phyloP scores from a whole-genome alignment of 2,113 vertebrate genomes.

The Procavia capensis region DNA sequence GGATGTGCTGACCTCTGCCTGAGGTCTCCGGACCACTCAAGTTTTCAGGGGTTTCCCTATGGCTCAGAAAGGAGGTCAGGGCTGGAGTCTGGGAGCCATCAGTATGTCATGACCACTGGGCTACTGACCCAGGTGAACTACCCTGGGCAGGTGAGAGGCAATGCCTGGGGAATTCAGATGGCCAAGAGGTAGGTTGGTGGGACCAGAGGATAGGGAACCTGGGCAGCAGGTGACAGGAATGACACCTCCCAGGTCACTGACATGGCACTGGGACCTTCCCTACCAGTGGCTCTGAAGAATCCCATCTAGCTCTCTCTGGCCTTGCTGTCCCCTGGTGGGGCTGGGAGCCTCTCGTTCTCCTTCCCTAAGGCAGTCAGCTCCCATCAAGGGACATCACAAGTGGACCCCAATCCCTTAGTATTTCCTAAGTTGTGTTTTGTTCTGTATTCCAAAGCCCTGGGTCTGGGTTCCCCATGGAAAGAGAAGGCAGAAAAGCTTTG shows the following conservation, averaged over 20 bases:
- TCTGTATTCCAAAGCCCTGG: neutral
- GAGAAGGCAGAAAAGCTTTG: neutral
- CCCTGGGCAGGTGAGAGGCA: rapidly evolving
- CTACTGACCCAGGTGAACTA: neutral
- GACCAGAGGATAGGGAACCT: too few relatives aligned
- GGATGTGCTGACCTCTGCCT: neutral
- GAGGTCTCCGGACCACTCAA: neutral
- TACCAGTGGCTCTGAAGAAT: neutral
- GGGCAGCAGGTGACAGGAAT: rapidly evolving
- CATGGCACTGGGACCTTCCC: neutral
- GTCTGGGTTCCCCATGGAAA: neutral
- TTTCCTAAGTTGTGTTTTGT: neutral
- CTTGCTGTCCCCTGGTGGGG: rapidly evolving
- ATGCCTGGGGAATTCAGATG: neutral
- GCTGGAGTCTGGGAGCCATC: neutral
- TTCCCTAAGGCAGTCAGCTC: too few relatives aligned
- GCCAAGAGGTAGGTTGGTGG: rapidly evolving
- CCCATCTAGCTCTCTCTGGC: neutral
- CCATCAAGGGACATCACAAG: neutral
- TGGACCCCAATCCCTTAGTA: neutral
- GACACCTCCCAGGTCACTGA: neutral
- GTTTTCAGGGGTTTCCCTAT: neutral
- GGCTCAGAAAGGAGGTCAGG: neutral
- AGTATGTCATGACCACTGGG: neutral
- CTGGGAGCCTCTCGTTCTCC: neutral